A percentile compares a stretch with the other conserved stretches of the same genome.
Conservation (phyloP, 53 echinoderm and acorn worm species). For the Mesocentrotus franciscanus region DNA sequence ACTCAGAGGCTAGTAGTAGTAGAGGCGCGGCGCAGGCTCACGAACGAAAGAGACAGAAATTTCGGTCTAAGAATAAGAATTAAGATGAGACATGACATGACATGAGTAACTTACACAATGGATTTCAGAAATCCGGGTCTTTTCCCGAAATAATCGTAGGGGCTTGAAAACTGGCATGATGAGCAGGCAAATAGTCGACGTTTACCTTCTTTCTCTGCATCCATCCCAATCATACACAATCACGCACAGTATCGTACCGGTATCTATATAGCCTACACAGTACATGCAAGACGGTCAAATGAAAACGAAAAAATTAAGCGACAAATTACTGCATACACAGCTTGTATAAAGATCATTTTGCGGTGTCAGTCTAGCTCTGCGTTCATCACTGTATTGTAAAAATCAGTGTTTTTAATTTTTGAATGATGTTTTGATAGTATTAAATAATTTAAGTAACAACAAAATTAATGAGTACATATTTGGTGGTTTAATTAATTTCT, state of each 20-base stretch:
- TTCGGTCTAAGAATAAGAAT: too few species aligned
- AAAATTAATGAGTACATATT: background rate
- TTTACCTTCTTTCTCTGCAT: background rate
- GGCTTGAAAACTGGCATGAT: constrained; percentile 75
- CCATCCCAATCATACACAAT: too few species aligned
- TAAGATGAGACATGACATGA: too few species aligned
- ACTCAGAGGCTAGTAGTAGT: too few species aligned
- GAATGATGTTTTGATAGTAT: background rate
- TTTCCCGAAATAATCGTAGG: constrained; percentile 83
- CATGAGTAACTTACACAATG: constrained; percentile 72
- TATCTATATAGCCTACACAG: too few species aligned
- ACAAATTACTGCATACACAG: background rate
- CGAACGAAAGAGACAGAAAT: too few species aligned
- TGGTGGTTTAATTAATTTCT: background rate
- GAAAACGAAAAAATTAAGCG: background rate
- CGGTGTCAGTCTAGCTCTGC: background rate
- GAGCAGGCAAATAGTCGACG: constrained; percentile 69
- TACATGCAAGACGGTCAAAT: background rate
- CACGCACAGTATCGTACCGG: too few species aligned
- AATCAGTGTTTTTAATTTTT: background rate
- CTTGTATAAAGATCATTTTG: too few species aligned
- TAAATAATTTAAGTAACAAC: background rate
- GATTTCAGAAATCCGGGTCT: constrained; percentile 76
- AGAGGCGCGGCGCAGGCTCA: too few species aligned
- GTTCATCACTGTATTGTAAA: background rate